Base-by-base conservation (phyloP, 2,113 vertebrate genomes). In the Antennarius striatus region DNA sequence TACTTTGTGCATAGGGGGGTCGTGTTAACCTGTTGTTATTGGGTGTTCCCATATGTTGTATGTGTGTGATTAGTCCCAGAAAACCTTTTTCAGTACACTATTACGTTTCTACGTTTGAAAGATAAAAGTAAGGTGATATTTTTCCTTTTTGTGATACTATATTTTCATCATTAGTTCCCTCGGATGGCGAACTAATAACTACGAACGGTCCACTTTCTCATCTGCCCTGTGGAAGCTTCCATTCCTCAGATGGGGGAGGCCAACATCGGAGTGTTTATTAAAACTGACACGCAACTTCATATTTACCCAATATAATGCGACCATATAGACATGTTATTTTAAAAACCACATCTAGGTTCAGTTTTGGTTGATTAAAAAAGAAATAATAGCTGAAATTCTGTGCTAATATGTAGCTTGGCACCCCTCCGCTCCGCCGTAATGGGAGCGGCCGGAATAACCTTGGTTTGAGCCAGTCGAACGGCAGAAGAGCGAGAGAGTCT, bases 361-460 rank as follows among this genome's bases (percentile, higher is more conserved):
- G 5, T 13, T 12, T 17, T 7, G 1, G 6, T 2, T 1, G 4
- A 48, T 1, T 4, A 0, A 40, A 1, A 47, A 4, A 17, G 15
- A 39, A 0, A 4, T 7, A 0, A 4, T 3, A 43, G 16, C 0
- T 10, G 1, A 2, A 6, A 5, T 2, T 2, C 3, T 0, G 16
- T 10, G 28, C 1, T 61, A 1, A 72, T 72, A 59, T 28, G 42
- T 16, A 3, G 1, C 3, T n/a, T 17, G 13, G 14, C 62, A 60
- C 75, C 85, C 85, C 87, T 66, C 40, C 48, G 48, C 50, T 43
- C 2, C 9, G 36, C 6, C 42, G 30, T 36, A 68, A 59, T 93
- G 90, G 91, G 8, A 80, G 73, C 68, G 76, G 30, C 91, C 46
- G 57, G 63, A 84, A 86, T 86, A 90, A 91, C 90, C 90, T 91